phyloP scores from a whole-genome alignment of 2,113 vertebrate genomes.

The Gracilinanus agilis region DNA sequence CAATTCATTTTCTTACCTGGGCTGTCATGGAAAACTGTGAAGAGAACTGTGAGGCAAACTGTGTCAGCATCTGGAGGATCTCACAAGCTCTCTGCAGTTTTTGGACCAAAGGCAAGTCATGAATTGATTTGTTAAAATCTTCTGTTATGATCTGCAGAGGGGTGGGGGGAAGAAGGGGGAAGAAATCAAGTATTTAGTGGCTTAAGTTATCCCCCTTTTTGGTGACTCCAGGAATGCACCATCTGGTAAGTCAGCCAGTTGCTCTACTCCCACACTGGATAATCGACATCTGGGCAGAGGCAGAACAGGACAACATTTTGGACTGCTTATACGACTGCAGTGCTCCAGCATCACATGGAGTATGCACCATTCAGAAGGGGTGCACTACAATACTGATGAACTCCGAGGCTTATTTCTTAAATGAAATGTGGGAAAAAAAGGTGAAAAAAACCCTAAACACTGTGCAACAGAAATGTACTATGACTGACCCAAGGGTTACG shows the following conservation, averaged over 20 bases:
- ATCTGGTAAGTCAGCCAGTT: not conserved
- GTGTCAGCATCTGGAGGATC: constrained; percentile 43
- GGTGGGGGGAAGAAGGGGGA: not conserved
- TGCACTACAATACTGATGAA: not conserved
- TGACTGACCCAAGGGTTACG: not conserved
- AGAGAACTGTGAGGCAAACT: no score
- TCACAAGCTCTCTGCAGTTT: constrained; percentile 51
- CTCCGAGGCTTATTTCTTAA: constrained; percentile 34
- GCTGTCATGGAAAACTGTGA: constrained; percentile 16
- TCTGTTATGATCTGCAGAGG: constrained; percentile 44
- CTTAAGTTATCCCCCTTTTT: no score
- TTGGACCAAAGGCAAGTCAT: not conserved
- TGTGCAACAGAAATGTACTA: not conserved
- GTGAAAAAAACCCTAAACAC: not conserved
- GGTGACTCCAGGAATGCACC: not conserved
- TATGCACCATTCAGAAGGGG: not conserved
- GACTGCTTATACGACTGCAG: not conserved
- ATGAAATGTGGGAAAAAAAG: no score
- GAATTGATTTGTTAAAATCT: not conserved
- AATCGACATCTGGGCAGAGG: not conserved
- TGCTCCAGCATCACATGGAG: not conserved
- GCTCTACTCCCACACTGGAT: not conserved
- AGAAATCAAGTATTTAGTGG: not conserved
- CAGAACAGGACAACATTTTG: not conserved
- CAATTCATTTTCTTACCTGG: constrained; percentile 57